Evolutionary conservation across 1,140 invertebrate species (phyloP), one percentile per base, ranked within the genome.

Genomic region (Contarinia nasturtii): DNA sequence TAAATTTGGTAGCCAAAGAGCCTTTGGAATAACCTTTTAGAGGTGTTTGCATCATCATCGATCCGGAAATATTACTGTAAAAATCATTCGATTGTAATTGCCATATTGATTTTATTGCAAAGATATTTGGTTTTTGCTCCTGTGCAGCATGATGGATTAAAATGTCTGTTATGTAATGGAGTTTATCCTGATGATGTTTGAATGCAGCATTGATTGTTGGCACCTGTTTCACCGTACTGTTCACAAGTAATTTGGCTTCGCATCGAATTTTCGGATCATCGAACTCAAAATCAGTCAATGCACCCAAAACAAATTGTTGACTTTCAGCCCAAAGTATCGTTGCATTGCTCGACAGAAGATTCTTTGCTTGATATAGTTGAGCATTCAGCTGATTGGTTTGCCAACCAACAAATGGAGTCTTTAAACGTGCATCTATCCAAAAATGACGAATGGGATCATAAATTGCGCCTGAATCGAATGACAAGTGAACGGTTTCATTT

Each of bases 391-490:
- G 74, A 17, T 79, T 82, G 34, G 72, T 73, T 46, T 66, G 71
- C 80, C 81, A 85, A n/a, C 76, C 73, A 3, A 73, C 65, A 53
- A 85, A 82, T 0, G 82, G 82, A 1, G 80, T 84, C 1, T 71
- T 60, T 10, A 85, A 53, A 47, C 76, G 71, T 1, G 66, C 71
- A 10, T 54, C 56, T 49, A 62, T 54, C 49, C 61, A 57, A 22
- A 70, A 71, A 45, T 70, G 64, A 1, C 52, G 54, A 12, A 11
- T 21, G 2, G 20, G 19, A 1, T 40, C 15, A 0, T 55, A 54
- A 45, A 57, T 47, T 2, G 57, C 42, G 10, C 58, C 58, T 1
- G 67, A 59, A 33, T 70, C 61, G 7, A 76, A 57, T 8, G 54
- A 63, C n/a, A 75, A 52, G 3, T 66, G 59, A 11, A 80, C 69